A percentile compares a stretch with the other conserved stretches of the same genome.
These are phyloP conservation scores for Galbula dea DNA, from an alignment of 2,113 vertebrate genomes.

Conservation along the genomic window DNA sequence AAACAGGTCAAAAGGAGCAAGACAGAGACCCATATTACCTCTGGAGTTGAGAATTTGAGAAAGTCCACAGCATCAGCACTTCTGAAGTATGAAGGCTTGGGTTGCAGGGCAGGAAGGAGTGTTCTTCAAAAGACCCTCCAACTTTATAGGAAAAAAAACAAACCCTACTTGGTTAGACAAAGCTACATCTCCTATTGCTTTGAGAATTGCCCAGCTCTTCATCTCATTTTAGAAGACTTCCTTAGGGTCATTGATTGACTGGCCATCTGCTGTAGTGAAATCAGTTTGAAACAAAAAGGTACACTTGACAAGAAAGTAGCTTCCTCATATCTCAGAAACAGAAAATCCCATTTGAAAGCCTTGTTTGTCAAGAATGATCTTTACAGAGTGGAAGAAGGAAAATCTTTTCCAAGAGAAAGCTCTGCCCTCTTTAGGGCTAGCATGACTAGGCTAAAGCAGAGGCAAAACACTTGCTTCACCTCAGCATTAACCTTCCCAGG, in stretches of 20 bases:
- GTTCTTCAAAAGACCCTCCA: neutral
- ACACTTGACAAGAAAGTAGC: neutral
- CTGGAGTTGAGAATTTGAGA: neutral
- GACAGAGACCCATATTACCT: neutral
- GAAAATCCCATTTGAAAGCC: neutral
- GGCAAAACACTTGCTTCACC: neutral
- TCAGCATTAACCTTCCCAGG: neutral
- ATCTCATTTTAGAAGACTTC: neutral
- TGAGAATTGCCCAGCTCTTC: neutral
- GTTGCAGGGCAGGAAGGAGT: neutral
- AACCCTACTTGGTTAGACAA: neutral
- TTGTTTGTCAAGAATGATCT: neutral
- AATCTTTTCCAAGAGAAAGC: neutral
- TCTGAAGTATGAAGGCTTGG: neutral
- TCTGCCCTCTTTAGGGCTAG: neutral
- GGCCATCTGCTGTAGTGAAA: neutral
- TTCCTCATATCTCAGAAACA: neutral
- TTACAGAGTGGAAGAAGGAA: neutral
- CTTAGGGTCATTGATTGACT: neutral
- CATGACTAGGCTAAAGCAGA: neutral
- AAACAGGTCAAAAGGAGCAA: neutral
- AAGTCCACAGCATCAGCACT: neutral
- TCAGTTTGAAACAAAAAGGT: neutral
- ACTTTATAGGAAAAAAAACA: neutral
- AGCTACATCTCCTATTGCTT: neutral